These are phyloP conservation scores for Amazona vittata DNA, from an alignment of 2,113 vertebrate species.

Conservation along the genomic window DNA sequence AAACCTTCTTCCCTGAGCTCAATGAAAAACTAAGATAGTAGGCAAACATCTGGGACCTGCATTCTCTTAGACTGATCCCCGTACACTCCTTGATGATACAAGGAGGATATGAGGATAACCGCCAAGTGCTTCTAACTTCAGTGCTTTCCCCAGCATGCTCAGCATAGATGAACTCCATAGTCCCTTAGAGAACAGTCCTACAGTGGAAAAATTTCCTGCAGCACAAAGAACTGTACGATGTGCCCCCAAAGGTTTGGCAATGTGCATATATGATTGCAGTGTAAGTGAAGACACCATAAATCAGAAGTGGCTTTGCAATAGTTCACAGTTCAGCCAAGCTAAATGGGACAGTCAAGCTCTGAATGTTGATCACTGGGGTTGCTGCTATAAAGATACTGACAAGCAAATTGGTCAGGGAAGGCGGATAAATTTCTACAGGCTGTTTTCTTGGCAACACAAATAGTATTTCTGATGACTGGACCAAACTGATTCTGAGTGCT, in stretches of 20 bases:
- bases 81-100: background rate
- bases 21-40: background rate
- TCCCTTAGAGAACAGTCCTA: background rate
- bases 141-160: background rate
- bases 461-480: background rate
- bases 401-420: background rate
- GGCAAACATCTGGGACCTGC: background rate
- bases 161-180: background rate
- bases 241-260: background rate
- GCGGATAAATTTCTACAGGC: background rate
- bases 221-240: background rate
- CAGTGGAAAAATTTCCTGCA: background rate
- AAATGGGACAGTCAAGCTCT: background rate
- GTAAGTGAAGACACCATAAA: background rate
- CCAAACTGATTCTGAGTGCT: background rate
- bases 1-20: background rate
- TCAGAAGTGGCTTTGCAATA: background rate
- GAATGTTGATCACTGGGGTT: background rate
- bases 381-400: background rate
- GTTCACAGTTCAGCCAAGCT: background rate
- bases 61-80: background rate
- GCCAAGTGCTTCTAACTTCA: rapidly evolving
- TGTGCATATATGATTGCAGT: rapidly evolving
- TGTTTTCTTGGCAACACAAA: background rate
- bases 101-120: background rate